Conservation (phyloP, 2,113 vertebrate genomes). For the Onychostoma macrolepis region DNA sequence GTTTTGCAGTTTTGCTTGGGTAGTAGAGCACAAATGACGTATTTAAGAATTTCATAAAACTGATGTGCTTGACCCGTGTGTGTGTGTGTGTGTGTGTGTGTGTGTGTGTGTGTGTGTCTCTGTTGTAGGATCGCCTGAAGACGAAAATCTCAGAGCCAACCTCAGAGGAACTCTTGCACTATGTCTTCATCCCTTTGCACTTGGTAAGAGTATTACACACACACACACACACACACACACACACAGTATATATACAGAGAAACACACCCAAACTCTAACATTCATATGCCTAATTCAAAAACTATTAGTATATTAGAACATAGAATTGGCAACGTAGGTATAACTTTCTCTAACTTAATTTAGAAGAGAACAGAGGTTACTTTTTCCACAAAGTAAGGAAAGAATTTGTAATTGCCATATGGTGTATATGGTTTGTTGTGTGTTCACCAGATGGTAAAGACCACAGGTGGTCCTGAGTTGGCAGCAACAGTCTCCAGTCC, state of each 20-base stretch:
- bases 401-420: background rate
- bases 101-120: background rate
- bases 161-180: conserved; percentile 81
- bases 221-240: background rate
- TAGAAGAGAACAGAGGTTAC: background rate
- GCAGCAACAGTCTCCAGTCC: conserved; percentile 75
- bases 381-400: background rate
- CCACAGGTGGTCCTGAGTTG: conserved; percentile 77
- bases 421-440: background rate
- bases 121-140: conserved; percentile 79
- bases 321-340: background rate
- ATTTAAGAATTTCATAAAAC: background rate
- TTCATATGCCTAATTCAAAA: background rate
- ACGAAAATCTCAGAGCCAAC: conserved; percentile 78
- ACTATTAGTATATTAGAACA: background rate
- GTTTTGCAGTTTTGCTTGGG: background rate
- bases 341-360: background rate
- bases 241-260: background rate
- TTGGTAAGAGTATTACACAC: conserved; percentile 72
- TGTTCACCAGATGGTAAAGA: conserved; percentile 78
- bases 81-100: background rate
- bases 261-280: background rate
- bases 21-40: background rate
- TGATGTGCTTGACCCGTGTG: background rate
- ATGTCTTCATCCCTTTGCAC: conserved; percentile 81